These are phyloP conservation scores for Euclidia mi DNA, from an alignment of 2,888 invertebrate genomes.

Conservation along the genomic window DNA sequence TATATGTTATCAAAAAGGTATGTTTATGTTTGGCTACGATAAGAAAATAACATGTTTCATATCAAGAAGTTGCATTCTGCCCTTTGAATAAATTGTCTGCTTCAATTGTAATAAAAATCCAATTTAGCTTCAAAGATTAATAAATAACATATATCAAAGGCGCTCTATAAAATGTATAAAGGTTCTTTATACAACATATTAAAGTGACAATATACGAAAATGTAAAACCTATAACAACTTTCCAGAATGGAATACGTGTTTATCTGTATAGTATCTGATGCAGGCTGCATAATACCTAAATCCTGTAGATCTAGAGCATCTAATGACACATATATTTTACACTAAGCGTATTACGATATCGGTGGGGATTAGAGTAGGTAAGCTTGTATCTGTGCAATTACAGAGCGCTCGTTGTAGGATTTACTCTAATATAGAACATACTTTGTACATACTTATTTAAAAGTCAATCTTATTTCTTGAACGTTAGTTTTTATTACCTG, in stretches of 20 bases:
- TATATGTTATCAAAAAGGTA: too few species aligned
- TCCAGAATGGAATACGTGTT: constrained; percentile 2
- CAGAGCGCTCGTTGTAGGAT: constrained; percentile 1
- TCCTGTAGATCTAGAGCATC: constrained; percentile 14
- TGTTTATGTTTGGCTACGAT: too few species aligned
- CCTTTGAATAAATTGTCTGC: too few species aligned
- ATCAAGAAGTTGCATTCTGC: too few species aligned
- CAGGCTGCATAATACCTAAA: not conserved
- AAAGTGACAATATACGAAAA: not conserved
- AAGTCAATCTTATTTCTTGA: not conserved
- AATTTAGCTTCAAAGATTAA: too few species aligned
- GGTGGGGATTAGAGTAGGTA: constrained; percentile 17
- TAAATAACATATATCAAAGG: too few species aligned
- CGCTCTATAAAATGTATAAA: too few species aligned
- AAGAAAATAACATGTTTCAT: too few species aligned
- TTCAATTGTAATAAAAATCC: too few species aligned
- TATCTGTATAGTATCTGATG: not conserved
- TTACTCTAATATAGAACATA: not conserved
- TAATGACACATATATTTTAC: constrained; percentile 23
- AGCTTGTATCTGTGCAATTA: constrained; percentile 9
- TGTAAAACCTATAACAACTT: not conserved
- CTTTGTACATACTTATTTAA: not conserved
- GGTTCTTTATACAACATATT: too few species aligned
- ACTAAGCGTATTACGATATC: constrained; percentile 29
- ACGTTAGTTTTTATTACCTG: too few species aligned